A percentile compares a stretch with the other conserved stretches of the same genome.
Conservation (phyloP, 2,113 vertebrate species). For the Onychorhynchus coronatus region DNA sequence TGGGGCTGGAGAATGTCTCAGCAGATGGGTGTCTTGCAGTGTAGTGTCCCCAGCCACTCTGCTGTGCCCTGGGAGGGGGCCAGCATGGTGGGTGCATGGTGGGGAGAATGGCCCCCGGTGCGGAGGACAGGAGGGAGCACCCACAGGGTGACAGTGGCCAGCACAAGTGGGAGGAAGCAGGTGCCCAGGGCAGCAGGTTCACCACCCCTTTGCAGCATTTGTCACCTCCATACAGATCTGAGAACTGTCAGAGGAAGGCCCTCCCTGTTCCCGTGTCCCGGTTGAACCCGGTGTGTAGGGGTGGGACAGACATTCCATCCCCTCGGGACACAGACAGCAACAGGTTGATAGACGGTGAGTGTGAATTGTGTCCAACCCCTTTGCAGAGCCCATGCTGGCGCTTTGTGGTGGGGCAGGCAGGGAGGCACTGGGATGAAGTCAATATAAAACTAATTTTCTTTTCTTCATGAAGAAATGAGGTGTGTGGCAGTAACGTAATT, state of each 20-base stretch:
- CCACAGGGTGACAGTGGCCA: background rate
- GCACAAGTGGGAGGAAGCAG: background rate
- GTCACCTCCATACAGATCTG: background rate
- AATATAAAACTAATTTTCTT: conserved; percentile 86
- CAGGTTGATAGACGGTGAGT: background rate
- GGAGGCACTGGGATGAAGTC: conserved; percentile 78
- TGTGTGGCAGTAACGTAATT: conserved; percentile 83
- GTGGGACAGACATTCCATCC: background rate
- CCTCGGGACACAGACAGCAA: background rate
- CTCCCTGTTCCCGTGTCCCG: background rate
- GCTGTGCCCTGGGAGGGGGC: background rate
- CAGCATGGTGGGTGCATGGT: rapidly evolving
- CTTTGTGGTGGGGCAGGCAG: conserved; percentile 40
- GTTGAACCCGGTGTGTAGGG: rapidly evolving
- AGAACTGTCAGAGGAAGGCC: background rate
- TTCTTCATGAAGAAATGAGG: conserved; percentile 81
- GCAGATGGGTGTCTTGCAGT: rapidly evolving
- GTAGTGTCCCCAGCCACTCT: background rate
- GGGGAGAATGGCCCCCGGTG: background rate
- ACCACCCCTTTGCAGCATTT: background rate
- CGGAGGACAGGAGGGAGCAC: background rate
- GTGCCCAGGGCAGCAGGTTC: background rate
- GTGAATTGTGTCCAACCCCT: background rate
- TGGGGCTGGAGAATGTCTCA: background rate
- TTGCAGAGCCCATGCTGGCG: background rate